Conservation (phyloP, 2,113 vertebrate species). For the Eidolon helvum region DNA sequence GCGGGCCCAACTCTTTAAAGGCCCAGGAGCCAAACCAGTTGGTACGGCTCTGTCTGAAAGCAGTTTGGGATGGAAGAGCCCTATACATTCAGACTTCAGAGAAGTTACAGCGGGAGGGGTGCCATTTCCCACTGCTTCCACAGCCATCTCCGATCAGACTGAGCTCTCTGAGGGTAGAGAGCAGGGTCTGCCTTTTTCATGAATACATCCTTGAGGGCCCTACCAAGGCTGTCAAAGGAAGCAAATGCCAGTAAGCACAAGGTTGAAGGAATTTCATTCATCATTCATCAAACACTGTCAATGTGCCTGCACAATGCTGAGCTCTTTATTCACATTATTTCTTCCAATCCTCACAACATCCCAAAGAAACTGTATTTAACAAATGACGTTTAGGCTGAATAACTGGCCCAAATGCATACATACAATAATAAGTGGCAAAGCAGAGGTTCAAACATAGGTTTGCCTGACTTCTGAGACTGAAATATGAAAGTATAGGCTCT, state of each 20-base stretch:
- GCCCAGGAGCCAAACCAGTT: background rate
- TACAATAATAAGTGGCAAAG: background rate
- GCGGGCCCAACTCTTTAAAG: background rate
- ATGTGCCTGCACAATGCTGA: background rate
- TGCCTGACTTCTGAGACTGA: background rate
- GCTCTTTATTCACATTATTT: background rate
- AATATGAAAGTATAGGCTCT: background rate
- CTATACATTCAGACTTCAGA: background rate
- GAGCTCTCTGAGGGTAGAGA: background rate
- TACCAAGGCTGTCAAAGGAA: background rate
- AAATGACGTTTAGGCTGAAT: background rate
- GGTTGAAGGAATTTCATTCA: background rate
- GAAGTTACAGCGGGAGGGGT: background rate
- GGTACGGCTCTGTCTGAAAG: background rate
- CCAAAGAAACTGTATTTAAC: background rate
- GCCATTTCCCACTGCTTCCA: background rate
- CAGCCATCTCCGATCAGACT: background rate
- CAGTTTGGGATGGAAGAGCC: background rate
- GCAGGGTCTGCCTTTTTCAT: background rate
- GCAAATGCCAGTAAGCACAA: background rate
- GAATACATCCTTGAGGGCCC: background rate
- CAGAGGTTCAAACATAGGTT: background rate
- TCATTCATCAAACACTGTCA: background rate
- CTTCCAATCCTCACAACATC: background rate
- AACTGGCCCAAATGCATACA: background rate